phyloP scores from a whole-genome alignment of 2,113 vertebrate genomes.

The Dermatemys mawii region DNA sequence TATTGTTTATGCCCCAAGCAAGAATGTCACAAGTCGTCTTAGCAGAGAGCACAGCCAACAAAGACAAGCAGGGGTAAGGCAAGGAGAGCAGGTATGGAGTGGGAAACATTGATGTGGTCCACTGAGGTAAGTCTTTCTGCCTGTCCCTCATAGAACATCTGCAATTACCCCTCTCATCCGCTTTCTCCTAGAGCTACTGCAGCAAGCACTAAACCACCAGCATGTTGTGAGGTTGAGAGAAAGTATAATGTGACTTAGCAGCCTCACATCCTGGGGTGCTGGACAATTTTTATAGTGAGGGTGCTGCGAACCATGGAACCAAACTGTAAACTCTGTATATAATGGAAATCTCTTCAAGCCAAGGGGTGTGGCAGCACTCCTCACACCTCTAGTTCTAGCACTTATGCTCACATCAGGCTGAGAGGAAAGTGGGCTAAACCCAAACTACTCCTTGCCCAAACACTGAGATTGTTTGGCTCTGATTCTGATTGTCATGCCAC shows the following conservation, averaged over 20 bases:
- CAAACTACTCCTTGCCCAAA: not conserved
- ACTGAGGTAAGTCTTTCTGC: not conserved
- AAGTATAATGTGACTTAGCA: rapidly evolving
- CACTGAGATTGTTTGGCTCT: not conserved
- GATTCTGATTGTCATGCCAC: not conserved
- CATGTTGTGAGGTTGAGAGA: rapidly evolving
- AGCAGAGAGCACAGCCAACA: not conserved
- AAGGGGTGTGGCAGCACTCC: too few species aligned
- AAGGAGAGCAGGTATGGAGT: constrained; percentile 48
- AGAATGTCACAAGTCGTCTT: constrained; percentile 66
- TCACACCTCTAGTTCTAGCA: too few species aligned
- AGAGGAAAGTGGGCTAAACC: not conserved
- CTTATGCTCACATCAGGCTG: not conserved
- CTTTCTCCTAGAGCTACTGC: not conserved
- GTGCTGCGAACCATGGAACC: too few species aligned
- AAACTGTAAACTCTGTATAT: too few species aligned
- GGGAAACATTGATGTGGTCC: not conserved
- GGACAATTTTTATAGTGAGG: too few species aligned
- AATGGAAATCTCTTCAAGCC: too few species aligned
- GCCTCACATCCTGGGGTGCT: too few species aligned
- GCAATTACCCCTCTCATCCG: not conserved
- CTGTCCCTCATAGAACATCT: not conserved
- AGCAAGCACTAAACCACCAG: not conserved
- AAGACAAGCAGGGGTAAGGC: constrained; percentile 3
- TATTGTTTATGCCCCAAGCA: constrained; percentile 64